Base-by-base conservation (phyloP, 92 coral and sea anemone species). In the Porites divaricata region DNA sequence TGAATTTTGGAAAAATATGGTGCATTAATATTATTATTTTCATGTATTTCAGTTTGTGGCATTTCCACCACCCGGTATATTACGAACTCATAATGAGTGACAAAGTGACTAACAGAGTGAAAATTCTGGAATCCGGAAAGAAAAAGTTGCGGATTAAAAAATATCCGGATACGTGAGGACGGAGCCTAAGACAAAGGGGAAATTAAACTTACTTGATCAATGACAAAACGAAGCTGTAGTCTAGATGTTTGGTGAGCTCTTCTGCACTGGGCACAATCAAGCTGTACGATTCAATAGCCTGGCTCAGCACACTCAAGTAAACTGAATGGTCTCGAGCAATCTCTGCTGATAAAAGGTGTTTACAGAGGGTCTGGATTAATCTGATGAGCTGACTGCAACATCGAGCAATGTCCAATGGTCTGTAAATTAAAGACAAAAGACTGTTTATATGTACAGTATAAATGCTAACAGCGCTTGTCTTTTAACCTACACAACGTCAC, bases 241-340 rank as follows among this genome's bases (percentile, higher is more conserved):
- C 82, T 13, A 95, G 79, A 35, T 76, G 70, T 52, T 75, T 50
- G 59, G 70, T 83, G 23, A 61, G 51, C 12, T 70, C 59, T n/a
- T 76, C 84, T 23, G 75, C 59, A 1, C 66, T 83, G 15, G 89
- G 52, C 17, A 26, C 74, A 10, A 91, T 56, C 28, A 76, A 35
- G 45, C 82, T 64, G 75, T 87, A 94, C 1, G 92, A 87, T 58
- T 80, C 58, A 20, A 94, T 73, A 14, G 98, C 98, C 61, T 94
- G 98, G 54, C 92, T 79, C 0, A 92, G 81, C 63, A 94, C 92
- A 85, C 75, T 89, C 81, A 89, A 52, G 76, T 83, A 82, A 1
- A 41, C 72, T 10, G 51, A 63, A 48, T 3, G 25, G 56, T 63
- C 35, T 16, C 76, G 63, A 9, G 21, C 56, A 54, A 50, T 74